phyloP scores from a whole-genome alignment of 2,797 vertebrate genomes.

The Caiman crocodilus region DNA sequence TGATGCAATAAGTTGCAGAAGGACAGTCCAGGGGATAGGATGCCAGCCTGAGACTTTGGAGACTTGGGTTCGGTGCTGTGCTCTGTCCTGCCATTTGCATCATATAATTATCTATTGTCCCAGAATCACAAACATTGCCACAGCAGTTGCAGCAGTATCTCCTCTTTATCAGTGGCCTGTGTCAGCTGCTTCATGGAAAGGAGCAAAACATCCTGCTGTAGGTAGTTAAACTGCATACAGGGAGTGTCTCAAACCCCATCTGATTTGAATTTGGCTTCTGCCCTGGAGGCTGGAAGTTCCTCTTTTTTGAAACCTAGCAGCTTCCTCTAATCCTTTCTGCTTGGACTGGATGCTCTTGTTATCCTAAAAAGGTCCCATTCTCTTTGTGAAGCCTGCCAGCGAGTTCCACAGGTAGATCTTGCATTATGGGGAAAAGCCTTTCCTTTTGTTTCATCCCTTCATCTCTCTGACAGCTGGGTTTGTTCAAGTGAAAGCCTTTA shows the following conservation, averaged over 20 bases:
- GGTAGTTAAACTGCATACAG: neutral
- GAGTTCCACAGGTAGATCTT: no score
- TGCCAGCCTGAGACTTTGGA: neutral
- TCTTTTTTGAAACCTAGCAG: neutral
- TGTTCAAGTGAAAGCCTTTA: no score
- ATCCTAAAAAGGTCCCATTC: neutral
- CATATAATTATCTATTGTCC: neutral
- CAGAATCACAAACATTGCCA: neutral
- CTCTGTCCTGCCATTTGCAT: neutral
- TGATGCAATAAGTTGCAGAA: no score
- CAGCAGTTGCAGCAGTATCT: neutral
- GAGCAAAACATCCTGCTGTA: neutral
- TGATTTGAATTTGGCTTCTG: neutral
- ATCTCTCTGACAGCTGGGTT: neutral
- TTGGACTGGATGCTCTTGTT: neutral
- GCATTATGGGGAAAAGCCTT: no score
- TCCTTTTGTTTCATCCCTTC: neutral
- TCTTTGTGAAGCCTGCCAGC: neutral
- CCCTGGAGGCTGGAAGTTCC: neutral
- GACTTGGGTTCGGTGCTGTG: no score
- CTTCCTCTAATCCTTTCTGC: neutral
- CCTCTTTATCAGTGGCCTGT: neutral
- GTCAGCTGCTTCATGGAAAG: neutral
- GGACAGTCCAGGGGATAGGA: neutral
- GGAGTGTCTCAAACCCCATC: neutral